These are phyloP conservation scores for Synanthedon formicaeformis DNA, from an alignment of 2,888 invertebrate species.

Conservation along the genomic window DNA sequence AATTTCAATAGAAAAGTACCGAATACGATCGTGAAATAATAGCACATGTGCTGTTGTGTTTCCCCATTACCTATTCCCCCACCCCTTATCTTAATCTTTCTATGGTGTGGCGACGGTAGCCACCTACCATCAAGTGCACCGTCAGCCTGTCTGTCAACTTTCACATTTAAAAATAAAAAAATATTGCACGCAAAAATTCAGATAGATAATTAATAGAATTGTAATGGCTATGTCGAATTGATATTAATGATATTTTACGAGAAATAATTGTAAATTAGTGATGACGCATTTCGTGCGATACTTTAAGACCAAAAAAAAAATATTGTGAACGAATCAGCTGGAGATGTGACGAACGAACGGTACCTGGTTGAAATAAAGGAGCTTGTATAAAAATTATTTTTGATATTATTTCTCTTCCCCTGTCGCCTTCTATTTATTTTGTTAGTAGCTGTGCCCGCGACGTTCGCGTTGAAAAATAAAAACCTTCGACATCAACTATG, in stretches of 20 bases:
- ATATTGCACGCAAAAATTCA: constrained; percentile 1
- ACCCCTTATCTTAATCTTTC: too few species aligned
- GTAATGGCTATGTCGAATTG: background rate
- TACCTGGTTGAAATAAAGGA: constrained; percentile 61
- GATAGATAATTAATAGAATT: too few species aligned
- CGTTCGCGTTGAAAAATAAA: too few species aligned
- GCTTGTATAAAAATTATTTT: constrained; percentile 36
- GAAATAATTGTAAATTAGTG: constrained; percentile 4
- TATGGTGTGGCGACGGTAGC: too few species aligned
- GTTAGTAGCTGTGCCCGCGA: background rate
- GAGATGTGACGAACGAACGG: constrained; percentile 10
- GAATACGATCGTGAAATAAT: too few species aligned
- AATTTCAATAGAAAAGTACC: too few species aligned
- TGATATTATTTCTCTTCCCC: background rate
- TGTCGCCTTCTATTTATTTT: background rate
- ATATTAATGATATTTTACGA: constrained; percentile 5
- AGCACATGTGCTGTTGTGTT: too few species aligned
- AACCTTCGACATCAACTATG: too few species aligned
- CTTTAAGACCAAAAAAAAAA: constrained; percentile 2
- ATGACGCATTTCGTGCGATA: constrained; percentile 4
- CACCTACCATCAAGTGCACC: too few species aligned
- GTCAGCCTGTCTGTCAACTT: too few species aligned
- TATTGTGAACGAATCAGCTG: constrained; percentile 16
- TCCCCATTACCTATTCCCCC: too few species aligned
- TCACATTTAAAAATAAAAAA: too few species aligned